Evolutionary conservation across 2,113 vertebrate genomes (phyloP), one percentile per base, ranked within the genome.

Genomic region (Paraplagusia blochii): DNA sequence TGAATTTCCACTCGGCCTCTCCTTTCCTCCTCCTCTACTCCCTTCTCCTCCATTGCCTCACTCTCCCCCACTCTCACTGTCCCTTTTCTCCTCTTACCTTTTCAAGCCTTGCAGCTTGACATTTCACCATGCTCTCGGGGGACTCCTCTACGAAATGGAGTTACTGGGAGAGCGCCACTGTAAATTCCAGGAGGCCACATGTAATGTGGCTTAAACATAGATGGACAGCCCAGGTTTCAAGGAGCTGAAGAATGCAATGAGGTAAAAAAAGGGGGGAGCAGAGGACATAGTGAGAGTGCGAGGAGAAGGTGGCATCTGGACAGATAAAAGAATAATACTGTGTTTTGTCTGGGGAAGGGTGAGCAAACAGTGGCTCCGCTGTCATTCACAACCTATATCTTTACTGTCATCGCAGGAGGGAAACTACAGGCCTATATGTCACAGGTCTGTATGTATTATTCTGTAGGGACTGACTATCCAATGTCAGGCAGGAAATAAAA

Each of bases 121-220:
- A 99, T 99, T 99, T 99, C 93, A 77, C 90, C 88, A 84, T n/a
- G 91, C 92, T 95, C 96, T 95, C 95, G 6, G 53, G 95, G 94
- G 95, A 98, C 91, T 86, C 90, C 91, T 88, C 90, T 90, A 90
- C 90, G 93, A 96, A 96, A 99, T 97, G 93, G 94, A 96, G 95
- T 97, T 94, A 94, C 93, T 93, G 94, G 93, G 93, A 93, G 91
- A 93, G 93, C 89, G 92, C 91, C 93, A 95, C 95, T 94, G 96
- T 95, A 98, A 98, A 98, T 98, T 98, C 93, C 95, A 95, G 91
- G 90, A 95, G 95, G 95, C 93, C 94, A 79, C 88, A 93, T 94
- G 96, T 95, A 95, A 96, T 93, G 95, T 94, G 95, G 93, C 94
- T 95, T 95, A 95, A 90, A 97, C 94, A 91, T 92, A 95, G 94